Percentiles rank a stretch among this genome's conserved stretches.
phyloP scores from a whole-genome alignment of 35 echinoderm and acorn worm genomes.

The Acanthaster planci region DNA sequence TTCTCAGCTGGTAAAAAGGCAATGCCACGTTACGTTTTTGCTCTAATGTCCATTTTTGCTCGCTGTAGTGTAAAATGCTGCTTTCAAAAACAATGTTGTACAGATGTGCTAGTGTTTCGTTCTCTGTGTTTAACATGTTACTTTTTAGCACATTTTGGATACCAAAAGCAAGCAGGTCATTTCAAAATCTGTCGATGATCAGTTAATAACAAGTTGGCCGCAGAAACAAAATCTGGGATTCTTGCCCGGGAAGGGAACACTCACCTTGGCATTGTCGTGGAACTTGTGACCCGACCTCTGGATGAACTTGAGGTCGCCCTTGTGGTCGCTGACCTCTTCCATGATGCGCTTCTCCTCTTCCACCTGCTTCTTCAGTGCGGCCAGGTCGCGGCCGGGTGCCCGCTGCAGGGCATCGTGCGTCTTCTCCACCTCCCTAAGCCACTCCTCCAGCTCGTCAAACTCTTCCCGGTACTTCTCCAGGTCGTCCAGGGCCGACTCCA shows the following conservation, averaged over 20 bases:
- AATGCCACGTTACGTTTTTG: no score
- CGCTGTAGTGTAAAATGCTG: no score
- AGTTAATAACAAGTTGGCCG: no score
- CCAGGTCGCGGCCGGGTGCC: slow-evolving; percentile 38
- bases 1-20: no score
- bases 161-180: no score
- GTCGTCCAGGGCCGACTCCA: slow-evolving; percentile 74
- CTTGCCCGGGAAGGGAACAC: background rate
- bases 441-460: slow-evolving; percentile 85
- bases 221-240: no score
- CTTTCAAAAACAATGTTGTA: no score
- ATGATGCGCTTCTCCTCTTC: slow-evolving; percentile 87
- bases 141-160: no score
- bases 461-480: slow-evolving; percentile 91
- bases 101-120: no score
- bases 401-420: slow-evolving; percentile 66
- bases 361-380: slow-evolving; percentile 61
- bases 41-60: no score
- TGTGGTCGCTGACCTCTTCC: slow-evolving; percentile 93
- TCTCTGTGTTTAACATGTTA: no score
- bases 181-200: no score
- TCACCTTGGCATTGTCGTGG: slow-evolving; percentile 84
- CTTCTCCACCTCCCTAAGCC: slow-evolving; percentile 75
- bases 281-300: slow-evolving; percentile 92
- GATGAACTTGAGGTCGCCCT: slow-evolving; percentile 97